Conservation (phyloP, 2,888 invertebrate genomes). For the Sericinus montela region DNA sequence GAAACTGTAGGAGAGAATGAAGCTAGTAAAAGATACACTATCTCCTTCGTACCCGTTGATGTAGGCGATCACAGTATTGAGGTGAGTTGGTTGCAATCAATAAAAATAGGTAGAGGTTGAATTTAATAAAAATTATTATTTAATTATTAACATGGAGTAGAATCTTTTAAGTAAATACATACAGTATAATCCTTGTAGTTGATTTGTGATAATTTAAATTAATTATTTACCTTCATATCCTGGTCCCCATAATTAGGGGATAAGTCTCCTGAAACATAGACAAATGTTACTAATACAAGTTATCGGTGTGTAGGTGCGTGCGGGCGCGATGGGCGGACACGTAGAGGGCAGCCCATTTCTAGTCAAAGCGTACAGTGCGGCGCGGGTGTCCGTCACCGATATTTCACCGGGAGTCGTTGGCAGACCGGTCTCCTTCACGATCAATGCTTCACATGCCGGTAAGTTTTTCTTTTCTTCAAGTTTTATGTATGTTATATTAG, state of each 20-base stretch:
- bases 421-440: slow-evolving; percentile 95
- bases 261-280: too few species aligned
- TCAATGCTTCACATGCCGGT: slow-evolving; percentile 87
- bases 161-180: too few species aligned
- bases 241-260: too few species aligned
- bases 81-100: slow-evolving; percentile 58
- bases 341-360: slow-evolving; percentile 97
- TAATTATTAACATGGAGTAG: too few species aligned
- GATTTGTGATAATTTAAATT: too few species aligned
- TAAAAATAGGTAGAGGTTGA: too few species aligned
- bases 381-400: slow-evolving; percentile 95
- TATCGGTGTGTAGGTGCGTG: slow-evolving; percentile 71
- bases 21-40: slow-evolving; percentile 76
- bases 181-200: too few species aligned
- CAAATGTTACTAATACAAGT: too few species aligned
- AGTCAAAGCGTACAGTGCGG: slow-evolving; percentile 97
- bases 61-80: slow-evolving; percentile 97
- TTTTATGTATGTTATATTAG: too few species aligned
- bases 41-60: slow-evolving; percentile 90
- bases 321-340: slow-evolving; percentile 83
- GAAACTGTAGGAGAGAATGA: slow-evolving; percentile 71
- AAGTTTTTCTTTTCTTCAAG: slow-evolving; percentile 11
- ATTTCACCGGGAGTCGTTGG: slow-evolving; percentile 94
- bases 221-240: too few species aligned
- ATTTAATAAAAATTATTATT: too few species aligned